These are phyloP conservation scores for Phasia obesa DNA, from an alignment of 2,888 invertebrate genomes.

Conservation along the genomic window DNA sequence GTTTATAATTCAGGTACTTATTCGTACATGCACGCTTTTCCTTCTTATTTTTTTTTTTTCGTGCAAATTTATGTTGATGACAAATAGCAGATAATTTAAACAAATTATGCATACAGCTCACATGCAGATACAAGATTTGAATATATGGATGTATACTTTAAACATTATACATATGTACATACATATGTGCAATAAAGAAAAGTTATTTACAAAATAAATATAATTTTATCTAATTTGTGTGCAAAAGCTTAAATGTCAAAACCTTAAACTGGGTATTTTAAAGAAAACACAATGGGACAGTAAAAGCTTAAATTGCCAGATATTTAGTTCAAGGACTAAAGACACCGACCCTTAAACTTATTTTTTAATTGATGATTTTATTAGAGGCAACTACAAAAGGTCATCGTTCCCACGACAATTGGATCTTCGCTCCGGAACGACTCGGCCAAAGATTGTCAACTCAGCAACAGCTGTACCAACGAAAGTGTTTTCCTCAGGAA, in stretches of 20 bases:
- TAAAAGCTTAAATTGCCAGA: too few species aligned
- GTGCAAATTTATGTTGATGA: neutral
- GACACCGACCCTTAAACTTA: too few species aligned
- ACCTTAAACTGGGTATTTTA: neutral
- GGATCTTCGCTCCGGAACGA: too few species aligned
- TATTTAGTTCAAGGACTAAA: too few species aligned
- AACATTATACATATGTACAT: neutral
- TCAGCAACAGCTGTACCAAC: too few species aligned
- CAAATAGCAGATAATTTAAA: constrained; percentile 23
- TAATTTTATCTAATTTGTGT: neutral
- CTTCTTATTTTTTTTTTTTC: neutral
- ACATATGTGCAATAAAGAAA: too few species aligned
- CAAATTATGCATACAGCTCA: constrained; percentile 29
- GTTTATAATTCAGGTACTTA: neutral
- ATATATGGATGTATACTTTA: neutral
- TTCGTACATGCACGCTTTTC: neutral
- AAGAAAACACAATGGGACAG: neutral
- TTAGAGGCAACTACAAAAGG: too few species aligned
- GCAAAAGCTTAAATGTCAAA: neutral
- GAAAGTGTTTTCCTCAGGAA: too few species aligned
- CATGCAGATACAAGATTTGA: neutral
- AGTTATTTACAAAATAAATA: neutral
- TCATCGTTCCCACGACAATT: too few species aligned
- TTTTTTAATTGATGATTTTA: too few species aligned
- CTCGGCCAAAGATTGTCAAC: too few species aligned